phyloP scores from a whole-genome alignment of 1,140 invertebrate species.

The Apis cerana region DNA sequence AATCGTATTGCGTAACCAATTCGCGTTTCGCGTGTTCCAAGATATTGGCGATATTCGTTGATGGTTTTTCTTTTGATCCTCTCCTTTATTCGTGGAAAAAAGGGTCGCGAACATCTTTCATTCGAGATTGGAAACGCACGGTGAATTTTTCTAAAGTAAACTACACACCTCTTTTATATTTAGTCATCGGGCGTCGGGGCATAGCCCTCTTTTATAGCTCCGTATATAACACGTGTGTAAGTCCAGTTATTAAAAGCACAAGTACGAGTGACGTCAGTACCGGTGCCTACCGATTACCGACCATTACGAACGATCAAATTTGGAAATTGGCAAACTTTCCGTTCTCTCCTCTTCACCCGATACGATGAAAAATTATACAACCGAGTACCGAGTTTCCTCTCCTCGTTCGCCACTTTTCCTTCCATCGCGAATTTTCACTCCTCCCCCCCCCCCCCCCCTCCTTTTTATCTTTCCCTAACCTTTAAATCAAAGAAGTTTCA shows the following conservation, averaged over 20 bases:
- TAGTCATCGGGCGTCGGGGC: conserved; percentile 29
- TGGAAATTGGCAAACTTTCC: background rate
- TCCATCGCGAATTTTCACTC: too few species aligned
- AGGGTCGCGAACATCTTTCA: background rate
- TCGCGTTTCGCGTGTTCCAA: background rate
- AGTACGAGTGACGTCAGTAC: conserved; percentile 31
- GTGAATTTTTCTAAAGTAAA: background rate
- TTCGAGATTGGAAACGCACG: background rate
- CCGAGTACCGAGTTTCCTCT: too few species aligned
- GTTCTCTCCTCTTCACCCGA: background rate
- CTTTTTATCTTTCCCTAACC: too few species aligned
- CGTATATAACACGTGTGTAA: background rate
- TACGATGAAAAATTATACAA: too few species aligned
- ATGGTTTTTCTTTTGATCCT: background rate
- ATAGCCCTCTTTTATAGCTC: background rate
- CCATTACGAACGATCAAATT: background rate
- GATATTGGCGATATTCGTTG: background rate
- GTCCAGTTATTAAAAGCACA: conserved; percentile 39
- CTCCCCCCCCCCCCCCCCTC: too few species aligned
- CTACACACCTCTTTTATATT: conserved; percentile 39
- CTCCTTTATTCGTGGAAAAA: background rate
- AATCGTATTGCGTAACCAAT: conserved; percentile 24
- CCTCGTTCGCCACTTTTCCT: too few species aligned
- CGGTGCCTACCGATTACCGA: background rate
- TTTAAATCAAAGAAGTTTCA: too few species aligned